phyloP scores from a whole-genome alignment of 35 echinoderm and acorn worm genomes.

The Stichopus chloronotus region DNA sequence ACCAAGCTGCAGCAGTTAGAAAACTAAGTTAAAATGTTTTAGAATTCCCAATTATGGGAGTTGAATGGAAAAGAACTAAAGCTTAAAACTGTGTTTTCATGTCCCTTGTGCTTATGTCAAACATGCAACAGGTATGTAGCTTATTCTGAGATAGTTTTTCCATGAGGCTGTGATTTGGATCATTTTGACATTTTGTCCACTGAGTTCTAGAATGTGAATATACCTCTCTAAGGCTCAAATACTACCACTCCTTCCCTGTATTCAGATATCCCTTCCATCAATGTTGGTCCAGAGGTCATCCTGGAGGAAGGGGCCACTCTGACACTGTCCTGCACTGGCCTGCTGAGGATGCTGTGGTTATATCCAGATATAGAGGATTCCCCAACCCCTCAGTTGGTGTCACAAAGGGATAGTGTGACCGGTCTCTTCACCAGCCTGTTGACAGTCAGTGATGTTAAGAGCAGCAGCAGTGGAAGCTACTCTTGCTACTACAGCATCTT shows the following conservation, averaged over 20 bases:
- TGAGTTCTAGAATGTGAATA: no score
- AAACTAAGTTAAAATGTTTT: no score
- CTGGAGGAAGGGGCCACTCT: neutral
- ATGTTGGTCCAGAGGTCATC: slow-evolving; percentile 9
- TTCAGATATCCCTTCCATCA: slow-evolving; percentile 33
- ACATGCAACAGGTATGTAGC: no score
- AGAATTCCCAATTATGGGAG: no score
- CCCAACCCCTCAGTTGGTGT: neutral
- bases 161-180: no score
- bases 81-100: no score
- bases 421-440: neutral
- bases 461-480: slow-evolving; percentile 31
- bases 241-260: neutral
- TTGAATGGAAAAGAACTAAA: no score
- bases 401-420: neutral
- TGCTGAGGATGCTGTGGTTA: slow-evolving; percentile 30
- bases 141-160: no score
- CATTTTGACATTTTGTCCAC: no score
- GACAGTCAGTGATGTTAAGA: neutral
- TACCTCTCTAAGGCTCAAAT: no score
- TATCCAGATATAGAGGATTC: slow-evolving; percentile 22
- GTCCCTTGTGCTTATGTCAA: no score
- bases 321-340: slow-evolving; percentile 12
- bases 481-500: slow-evolving; percentile 39
- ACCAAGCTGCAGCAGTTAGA: no score